Percentiles rank a stretch among this genome's conserved stretches.
Conservation (phyloP, 2,888 invertebrate genomes). For the Nysson spinosus region DNA sequence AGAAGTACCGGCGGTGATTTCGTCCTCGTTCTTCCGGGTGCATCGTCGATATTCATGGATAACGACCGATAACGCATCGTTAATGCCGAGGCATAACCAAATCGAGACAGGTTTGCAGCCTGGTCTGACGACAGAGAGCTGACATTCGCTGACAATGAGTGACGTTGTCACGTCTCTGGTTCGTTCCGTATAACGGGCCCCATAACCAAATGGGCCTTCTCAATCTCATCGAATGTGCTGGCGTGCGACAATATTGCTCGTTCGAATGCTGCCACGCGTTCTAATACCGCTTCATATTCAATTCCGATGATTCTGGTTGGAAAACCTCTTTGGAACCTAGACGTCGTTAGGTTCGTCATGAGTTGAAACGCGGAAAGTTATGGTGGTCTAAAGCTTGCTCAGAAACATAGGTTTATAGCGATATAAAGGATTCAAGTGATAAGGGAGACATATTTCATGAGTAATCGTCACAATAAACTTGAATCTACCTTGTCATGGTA, state of each 20-base stretch:
- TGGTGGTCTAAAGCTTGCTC: neutral
- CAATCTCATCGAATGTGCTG: conserved; percentile 20
- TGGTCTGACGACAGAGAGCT: conserved; percentile 24
- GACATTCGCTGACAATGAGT: conserved; percentile 45
- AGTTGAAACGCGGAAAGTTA: neutral
- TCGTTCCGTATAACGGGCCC: conserved; percentile 59
- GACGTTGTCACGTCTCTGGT: conserved; percentile 50
- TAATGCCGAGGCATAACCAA: conserved; percentile 48
- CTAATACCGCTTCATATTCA: conserved; percentile 39
- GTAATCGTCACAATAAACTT: too few species aligned
- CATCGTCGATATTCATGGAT: conserved; percentile 20
- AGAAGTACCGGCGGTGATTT: conserved; percentile 30
- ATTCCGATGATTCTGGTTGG: conserved; percentile 25
- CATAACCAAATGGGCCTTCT: conserved; percentile 47
- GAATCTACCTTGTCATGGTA: too few species aligned
- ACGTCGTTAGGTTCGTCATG: conserved; percentile 25
- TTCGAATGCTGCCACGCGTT: neutral
- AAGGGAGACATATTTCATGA: too few species aligned
- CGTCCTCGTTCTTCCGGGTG: conserved; percentile 35
- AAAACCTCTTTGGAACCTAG: conserved; percentile 28
- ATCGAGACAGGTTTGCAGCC: conserved; percentile 42
- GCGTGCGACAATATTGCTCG: conserved; percentile 36
- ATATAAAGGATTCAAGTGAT: neutral
- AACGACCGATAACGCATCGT: conserved; percentile 38
- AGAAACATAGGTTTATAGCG: neutral